Conservation (phyloP, 2,888 invertebrate species). For the Drosophila macrospina region DNA sequence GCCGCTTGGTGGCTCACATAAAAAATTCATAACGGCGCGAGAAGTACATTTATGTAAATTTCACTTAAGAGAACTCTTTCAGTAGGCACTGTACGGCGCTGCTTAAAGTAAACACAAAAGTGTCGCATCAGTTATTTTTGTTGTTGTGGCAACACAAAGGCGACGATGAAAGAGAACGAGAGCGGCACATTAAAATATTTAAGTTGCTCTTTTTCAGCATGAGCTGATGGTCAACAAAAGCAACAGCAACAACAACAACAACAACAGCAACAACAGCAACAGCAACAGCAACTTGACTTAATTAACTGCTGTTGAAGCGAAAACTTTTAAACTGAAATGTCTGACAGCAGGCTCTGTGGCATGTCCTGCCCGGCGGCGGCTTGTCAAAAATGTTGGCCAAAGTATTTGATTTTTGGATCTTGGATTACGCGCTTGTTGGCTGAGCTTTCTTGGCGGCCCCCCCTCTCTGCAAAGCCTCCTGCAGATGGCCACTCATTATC, state of each 20-base stretch:
- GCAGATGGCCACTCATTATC: constrained; percentile 19
- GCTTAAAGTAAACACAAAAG: constrained; percentile 45
- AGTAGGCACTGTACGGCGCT: constrained; percentile 43
- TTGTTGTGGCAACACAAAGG: constrained; percentile 3
- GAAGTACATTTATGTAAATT: constrained; percentile 75
- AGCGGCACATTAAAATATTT: constrained; percentile 65
- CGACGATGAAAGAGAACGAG: constrained; percentile 1
- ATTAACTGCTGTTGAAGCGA: constrained; percentile 76
- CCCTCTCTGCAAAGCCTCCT: neutral
- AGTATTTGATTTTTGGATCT: constrained; percentile 80
- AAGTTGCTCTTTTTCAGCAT: constrained; percentile 70
- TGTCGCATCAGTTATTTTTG: constrained; percentile 41
- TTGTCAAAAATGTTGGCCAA: constrained; percentile 63
- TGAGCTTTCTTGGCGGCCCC: constrained; percentile 14
- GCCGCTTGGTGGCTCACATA: constrained; percentile 55
- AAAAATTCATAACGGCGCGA: constrained; percentile 70
- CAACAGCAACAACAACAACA: constrained; percentile 41
- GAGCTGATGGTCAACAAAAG: constrained; percentile 50
- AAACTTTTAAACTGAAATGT: constrained; percentile 60
- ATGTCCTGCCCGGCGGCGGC: constrained; percentile 57
- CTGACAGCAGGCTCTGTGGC: constrained; percentile 36
- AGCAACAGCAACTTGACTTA: constrained; percentile 72
- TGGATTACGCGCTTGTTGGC: constrained; percentile 66
- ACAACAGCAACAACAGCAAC: constrained; percentile 3
- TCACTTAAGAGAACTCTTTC: constrained; percentile 70